Percentiles rank a stretch among this genome's conserved stretches.
phyloP scores from a whole-genome alignment of 2,888 invertebrate genomes.

The Maniola hyperantus region DNA sequence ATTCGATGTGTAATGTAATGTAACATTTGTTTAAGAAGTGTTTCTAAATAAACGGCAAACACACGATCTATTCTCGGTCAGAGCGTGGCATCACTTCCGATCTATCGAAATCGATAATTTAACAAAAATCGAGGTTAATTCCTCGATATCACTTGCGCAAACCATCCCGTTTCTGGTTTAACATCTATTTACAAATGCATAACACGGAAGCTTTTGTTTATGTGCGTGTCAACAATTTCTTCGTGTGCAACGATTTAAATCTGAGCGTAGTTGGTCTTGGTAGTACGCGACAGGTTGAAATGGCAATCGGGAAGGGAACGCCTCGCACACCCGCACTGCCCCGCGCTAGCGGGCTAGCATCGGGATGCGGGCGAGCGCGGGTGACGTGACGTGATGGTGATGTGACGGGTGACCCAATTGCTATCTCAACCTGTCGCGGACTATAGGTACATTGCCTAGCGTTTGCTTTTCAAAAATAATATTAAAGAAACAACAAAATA shows the following conservation, averaged over 20 bases:
- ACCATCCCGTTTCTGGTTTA: constrained; percentile 46
- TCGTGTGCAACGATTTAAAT: constrained; percentile 30
- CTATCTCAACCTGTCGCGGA: too few species aligned
- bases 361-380: too few species aligned
- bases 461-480: too few species aligned
- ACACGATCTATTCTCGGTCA: constrained; percentile 34
- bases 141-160: constrained; percentile 66
- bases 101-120: constrained; percentile 61
- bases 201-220: constrained; percentile 39
- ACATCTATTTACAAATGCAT: constrained; percentile 52
- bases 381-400: too few species aligned
- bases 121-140: constrained; percentile 74
- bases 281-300: too few species aligned
- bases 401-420: too few species aligned
- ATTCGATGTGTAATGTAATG: not conserved
- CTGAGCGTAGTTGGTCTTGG: not conserved
- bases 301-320: too few species aligned
- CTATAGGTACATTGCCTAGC: too few species aligned
- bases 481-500: too few species aligned
- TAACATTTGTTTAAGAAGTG: constrained; percentile 16
- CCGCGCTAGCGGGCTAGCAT: too few species aligned
- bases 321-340: too few species aligned
- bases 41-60: constrained; percentile 48
- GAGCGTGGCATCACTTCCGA: constrained; percentile 47
- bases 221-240: constrained; percentile 31